Base-by-base conservation (phyloP, 2,797 vertebrate genomes). In the Picus viridis region DNA sequence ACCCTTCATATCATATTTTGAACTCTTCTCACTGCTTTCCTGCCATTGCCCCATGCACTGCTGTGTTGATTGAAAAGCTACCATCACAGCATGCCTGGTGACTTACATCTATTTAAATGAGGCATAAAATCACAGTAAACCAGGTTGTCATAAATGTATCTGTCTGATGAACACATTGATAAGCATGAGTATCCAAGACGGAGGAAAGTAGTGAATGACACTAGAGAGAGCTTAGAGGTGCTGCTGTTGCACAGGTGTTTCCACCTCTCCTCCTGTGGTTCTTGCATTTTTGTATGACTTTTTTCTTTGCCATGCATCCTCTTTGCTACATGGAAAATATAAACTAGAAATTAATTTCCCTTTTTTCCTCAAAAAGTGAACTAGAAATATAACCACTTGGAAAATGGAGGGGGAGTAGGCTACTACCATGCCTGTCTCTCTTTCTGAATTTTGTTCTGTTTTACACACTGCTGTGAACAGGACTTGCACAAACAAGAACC, bases 401-500 rank as follows among this genome's bases (percentile, higher is more conserved):
- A 73, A 83, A 67, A 2, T 6, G 9, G 16, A 30, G 34, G 24
- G 16, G 17, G 24, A 22, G 45, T 9, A 23, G 22, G 14, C 58
- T 88, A n/a, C 34, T 32, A 19, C 70, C 27, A 17, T 64, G 78
- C 76, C 73, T 81, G 53, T 5, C 27, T 83, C 29, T 53, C 64
- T 89, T 83, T 54, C 45, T 61, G 51, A 59, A 45, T 54, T 19
- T 72, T 83, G 20, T n/a, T 58, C 86, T 89, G 32, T 78, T 90
- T 67, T 57, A 41, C 26, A 61, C 10, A 30, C 16, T 34, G 7
- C 29, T 57, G 36, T 13, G 53, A 84, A 70, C 29, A 95, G 56
- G 29, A 65, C 77, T 83, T 94, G 61, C 53, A 89, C 49, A 81
- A 87, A 93, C 45, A 80, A 67, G 32, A 86, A 82, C 16, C 39